Base-by-base conservation (phyloP, 2,113 vertebrate genomes). In the Channa maculata region DNA sequence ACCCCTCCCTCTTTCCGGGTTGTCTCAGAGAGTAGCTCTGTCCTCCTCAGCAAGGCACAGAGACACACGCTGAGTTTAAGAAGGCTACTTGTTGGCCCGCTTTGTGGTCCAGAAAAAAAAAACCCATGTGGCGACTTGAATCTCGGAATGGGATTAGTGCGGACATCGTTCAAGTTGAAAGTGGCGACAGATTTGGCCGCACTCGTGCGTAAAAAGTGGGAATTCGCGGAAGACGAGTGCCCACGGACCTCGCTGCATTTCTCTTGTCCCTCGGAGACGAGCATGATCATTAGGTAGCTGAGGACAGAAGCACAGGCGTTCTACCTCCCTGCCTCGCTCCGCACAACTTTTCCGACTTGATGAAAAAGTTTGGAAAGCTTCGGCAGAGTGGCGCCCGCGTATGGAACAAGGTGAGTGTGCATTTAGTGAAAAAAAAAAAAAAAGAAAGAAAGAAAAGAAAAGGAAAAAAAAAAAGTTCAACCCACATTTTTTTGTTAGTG, bases 1-100 rank as follows among this genome's bases (percentile, higher is more conserved):
- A 64, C 9, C 7, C 70, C 74, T 41, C 63, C 71, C 38, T 48
- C 65, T 66, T 71, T 67, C 75, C 68, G 67, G 63, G 45, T 65
- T 65, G 10, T 52, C 3, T 5, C 12, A 2, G 7, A 5, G 8
- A 9, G 37, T 38, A 5, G 11, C 7, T 3, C 4, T 9, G 13
- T n/a, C 4, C 58, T 24, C 15, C 14, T 5, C 15, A 14, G 6
- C 4, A n/a, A 1, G n/a, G n/a, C 33, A 5, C 53, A 41, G 4
- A 41, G 39, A 5, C 1, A 41, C 4, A 41, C 39, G 4, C 39
- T 4, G 4, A 41, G 39, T 7, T 24, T 24, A 24, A 41, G 39
- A 5, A 41, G 39, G 39, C 24, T 24, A 7, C 39, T 41, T 41
- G 39, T 33, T 3, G 8, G 3, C 1, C 1, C 2, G 11, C 33